Conservation (phyloP, 1,140 invertebrate species). For the Dendrolimus kikuchii region DNA sequence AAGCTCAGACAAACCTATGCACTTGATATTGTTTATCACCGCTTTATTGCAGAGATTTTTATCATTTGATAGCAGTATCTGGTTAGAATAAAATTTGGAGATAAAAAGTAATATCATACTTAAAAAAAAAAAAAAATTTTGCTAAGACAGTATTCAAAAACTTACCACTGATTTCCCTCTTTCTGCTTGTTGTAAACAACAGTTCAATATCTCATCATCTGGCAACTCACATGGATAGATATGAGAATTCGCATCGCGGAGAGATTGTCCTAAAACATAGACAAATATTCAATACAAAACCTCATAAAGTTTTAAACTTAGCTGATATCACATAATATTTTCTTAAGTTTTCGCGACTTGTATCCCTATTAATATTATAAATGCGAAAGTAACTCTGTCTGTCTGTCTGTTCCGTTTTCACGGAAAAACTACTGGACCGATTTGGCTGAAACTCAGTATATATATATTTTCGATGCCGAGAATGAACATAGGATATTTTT, state of each 20-base stretch:
- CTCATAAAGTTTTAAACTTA: too few relatives aligned
- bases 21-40: conserved; percentile 36
- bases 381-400: too few relatives aligned
- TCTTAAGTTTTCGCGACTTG: too few relatives aligned
- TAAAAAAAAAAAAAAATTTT: conserved; percentile 3
- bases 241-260: conserved; percentile 56
- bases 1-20: conserved; percentile 25
- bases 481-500: too few relatives aligned
- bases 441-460: too few relatives aligned
- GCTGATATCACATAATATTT: too few relatives aligned
- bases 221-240: conserved; percentile 59
- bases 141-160: neutral
- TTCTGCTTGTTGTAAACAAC: conserved; percentile 50
- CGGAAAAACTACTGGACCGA: too few relatives aligned
- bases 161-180: conserved; percentile 56
- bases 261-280: conserved; percentile 41
- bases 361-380: too few relatives aligned
- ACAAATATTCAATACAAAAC: neutral
- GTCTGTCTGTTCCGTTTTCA: too few relatives aligned
- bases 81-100: neutral
- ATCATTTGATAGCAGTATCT: conserved; percentile 57
- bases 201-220: conserved; percentile 62
- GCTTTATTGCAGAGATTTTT: conserved; percentile 60
- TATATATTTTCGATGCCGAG: too few relatives aligned
- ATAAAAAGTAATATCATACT: too few relatives aligned